Conservation (phyloP, 2,888 invertebrate species). For the Acholoe squamosa region DNA sequence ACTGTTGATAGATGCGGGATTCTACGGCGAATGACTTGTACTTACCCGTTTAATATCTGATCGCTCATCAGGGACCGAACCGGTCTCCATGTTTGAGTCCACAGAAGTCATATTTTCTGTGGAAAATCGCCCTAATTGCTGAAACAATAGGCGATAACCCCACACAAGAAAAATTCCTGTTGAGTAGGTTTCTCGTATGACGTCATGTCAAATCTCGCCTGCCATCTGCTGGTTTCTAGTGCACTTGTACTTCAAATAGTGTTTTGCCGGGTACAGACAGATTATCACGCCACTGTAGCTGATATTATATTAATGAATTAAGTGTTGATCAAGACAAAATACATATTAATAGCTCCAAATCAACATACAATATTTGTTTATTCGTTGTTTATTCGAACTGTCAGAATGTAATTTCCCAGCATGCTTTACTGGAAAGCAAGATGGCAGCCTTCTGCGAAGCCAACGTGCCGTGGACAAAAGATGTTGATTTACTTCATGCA, state of each 20-base stretch:
- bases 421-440: conserved; percentile 35
- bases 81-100: conserved; percentile 81
- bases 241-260: neutral
- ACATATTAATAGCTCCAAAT: neutral
- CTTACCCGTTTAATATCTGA: conserved; percentile 78
- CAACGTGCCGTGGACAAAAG: conserved; percentile 69
- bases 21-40: neutral
- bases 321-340: neutral
- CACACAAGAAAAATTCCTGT: conserved; percentile 57
- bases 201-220: conserved; percentile 31
- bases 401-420: neutral
- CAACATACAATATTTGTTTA: neutral
- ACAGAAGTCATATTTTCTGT: conserved; percentile 74
- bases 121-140: conserved; percentile 47
- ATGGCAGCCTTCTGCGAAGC: conserved; percentile 75
- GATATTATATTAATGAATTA: neutral
- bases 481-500: conserved; percentile 67
- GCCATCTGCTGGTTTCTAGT: neutral
- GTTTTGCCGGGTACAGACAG: neutral
- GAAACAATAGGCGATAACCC: conserved; percentile 57
- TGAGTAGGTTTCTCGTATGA: conserved; percentile 47
- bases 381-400: neutral
- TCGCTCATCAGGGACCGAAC: conserved; percentile 77
- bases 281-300: conserved; percentile 24
- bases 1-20: neutral